These are phyloP conservation scores for Callorhinus ursinus DNA, from an alignment of 2,113 vertebrate genomes.

Conservation along the genomic window DNA sequence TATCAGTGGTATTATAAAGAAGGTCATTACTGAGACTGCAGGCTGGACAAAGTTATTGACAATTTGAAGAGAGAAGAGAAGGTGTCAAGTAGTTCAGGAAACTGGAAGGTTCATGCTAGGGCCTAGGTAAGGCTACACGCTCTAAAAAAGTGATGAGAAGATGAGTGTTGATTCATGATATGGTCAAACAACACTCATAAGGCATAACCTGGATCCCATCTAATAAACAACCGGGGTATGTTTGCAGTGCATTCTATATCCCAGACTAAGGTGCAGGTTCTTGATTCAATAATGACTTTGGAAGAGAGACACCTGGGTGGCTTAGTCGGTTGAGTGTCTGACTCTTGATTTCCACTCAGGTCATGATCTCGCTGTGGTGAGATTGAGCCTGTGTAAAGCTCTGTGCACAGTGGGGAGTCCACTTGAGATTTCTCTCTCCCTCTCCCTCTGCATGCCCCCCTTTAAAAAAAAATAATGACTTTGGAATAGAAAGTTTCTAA, in stretches of 20 bases:
- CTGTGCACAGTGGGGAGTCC: not conserved
- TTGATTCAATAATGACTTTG: not conserved
- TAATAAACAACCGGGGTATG: not conserved
- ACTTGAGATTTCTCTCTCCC: not conserved
- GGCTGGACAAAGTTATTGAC: not conserved
- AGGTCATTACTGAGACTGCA: not conserved
- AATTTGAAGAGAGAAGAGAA: constrained; percentile 11
- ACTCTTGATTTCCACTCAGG: not conserved
- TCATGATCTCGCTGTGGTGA: not conserved
- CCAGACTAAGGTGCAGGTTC: too few relatives aligned
- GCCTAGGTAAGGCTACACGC: not conserved
- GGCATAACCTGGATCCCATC: not conserved
- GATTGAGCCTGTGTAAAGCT: not conserved
- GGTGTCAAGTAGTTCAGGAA: not conserved
- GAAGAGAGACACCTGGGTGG: not conserved
- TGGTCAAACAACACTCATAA: not conserved
- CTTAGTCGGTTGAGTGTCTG: not conserved
- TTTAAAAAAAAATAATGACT: not conserved
- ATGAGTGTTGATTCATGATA: not conserved
- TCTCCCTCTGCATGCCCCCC: not conserved
- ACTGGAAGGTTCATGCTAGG: not conserved
- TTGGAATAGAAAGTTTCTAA: not conserved
- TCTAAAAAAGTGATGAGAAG: not conserved
- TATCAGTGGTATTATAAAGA: not conserved
- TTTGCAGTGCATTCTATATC: not conserved